Evolutionary conservation across 2,113 vertebrate species (phyloP), one percentile per base, ranked within the genome.

Genomic region (Oreotrochilus melanogaster): DNA sequence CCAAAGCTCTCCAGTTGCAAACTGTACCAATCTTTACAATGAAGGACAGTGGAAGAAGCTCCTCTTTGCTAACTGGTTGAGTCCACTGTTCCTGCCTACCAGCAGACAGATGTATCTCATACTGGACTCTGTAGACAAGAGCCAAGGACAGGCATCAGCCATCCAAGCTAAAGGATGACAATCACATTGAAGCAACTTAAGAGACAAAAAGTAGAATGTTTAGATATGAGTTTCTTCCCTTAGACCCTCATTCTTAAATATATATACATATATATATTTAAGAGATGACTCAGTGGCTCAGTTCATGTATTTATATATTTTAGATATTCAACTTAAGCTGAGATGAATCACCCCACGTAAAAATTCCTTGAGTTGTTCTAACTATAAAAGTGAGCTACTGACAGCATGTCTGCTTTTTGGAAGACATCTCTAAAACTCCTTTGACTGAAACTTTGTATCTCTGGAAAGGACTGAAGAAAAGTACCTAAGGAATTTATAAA

Each of bases 81-180:
- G 22, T 66, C 28, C 30, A 30, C 21, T 31, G 11, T 8, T n/a
- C 7, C 31, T 33, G 18, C 14, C 75, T 72, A 73, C 18, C 24
- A 39, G 17, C 3, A 0, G 0, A 23, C 14, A 53, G 71, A 25
- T 70, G 17, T 35, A 86, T 43, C 12, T 23, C 33, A 14, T 27
- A 64, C 27, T 11, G 18, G 18, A 18, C 42, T 43, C 33, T 18
- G 12, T 33, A 16, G 25, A 57, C 47, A 57, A 86, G 30, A 89
- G 42, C 28, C 14, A 91, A 28, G 4, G 11, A 58, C 4, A 18
- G 10, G 11, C 1, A 1, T 7, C 35, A 48, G 33, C 9, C 2
- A 1, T 88, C 28, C 37, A n/a, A 90, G n/a, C 19, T 64, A 62
- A 78, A 66, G 7, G 6, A 30, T 31, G 25, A 14, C 16, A 86